Percentiles rank a stretch among this genome's conserved stretches.
phyloP scores from a whole-genome alignment of 2,888 invertebrate species.

The Agrochola circellaris region DNA sequence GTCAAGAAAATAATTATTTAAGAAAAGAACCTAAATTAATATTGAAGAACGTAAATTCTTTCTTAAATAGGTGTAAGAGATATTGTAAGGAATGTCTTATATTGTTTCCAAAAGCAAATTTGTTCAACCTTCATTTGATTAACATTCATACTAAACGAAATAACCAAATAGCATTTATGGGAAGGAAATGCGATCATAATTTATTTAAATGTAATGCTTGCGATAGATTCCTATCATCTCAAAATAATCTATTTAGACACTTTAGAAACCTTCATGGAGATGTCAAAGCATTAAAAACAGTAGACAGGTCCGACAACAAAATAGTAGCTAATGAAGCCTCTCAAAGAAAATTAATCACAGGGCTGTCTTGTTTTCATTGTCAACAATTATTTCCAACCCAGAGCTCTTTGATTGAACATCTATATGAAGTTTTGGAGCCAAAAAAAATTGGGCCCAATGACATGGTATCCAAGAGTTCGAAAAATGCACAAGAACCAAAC shows the following conservation, averaged over 20 bases:
- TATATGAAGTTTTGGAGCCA: slow-evolving; percentile 77
- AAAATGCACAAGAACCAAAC: not conserved
- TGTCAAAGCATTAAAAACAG: slow-evolving; percentile 5
- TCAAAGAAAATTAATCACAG: slow-evolving; percentile 31
- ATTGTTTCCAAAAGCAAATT: slow-evolving; percentile 74
- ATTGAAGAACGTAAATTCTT: slow-evolving; percentile 73
- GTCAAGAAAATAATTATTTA: slow-evolving; percentile 31
- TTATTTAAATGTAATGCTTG: slow-evolving; percentile 69
- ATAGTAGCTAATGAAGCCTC: slow-evolving; percentile 24
- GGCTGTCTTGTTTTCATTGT: slow-evolving; percentile 79
- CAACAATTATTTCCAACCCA: slow-evolving; percentile 73
- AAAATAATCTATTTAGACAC: slow-evolving; percentile 68
- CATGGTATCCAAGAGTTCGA: not conserved
- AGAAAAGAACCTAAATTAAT: slow-evolving; percentile 66
- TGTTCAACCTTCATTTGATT: slow-evolving; percentile 29
- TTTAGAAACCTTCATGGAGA: slow-evolving; percentile 63
- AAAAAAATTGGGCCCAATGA: slow-evolving; percentile 50
- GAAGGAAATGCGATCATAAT: slow-evolving; percentile 34
- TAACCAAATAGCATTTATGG: not conserved
- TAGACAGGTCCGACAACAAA: slow-evolving; percentile 9
- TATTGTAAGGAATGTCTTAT: slow-evolving; percentile 80
- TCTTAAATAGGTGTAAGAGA: slow-evolving; percentile 73
- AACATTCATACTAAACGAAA: slow-evolving; percentile 25
- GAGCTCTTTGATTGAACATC: slow-evolving; percentile 79
- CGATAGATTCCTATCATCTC: slow-evolving; percentile 54